phyloP scores from a whole-genome alignment of 2,113 vertebrate genomes.

The Dermatemys mawii region DNA sequence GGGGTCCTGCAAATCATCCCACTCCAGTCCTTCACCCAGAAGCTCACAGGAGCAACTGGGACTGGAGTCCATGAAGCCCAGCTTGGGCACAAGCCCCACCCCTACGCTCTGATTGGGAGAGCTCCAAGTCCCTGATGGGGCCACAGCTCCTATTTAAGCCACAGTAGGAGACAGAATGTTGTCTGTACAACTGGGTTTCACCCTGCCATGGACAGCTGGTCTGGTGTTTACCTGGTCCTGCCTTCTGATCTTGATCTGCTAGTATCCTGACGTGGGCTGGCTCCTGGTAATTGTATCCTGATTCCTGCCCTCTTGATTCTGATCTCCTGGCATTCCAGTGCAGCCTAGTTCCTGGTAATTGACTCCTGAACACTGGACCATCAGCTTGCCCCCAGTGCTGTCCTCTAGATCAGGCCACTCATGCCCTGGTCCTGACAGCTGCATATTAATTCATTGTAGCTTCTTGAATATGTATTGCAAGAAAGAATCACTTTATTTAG shows the following conservation, averaged over 20 bases:
- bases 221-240: not conserved
- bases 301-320: not conserved
- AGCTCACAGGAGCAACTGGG: not conserved
- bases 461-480: not conserved
- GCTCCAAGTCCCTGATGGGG: not conserved
- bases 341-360: not conserved
- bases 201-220: not conserved
- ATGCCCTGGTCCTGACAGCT: not conserved
- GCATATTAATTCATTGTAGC: not conserved
- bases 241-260: not conserved
- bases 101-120: not conserved
- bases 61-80: not conserved
- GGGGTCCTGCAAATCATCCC: not conserved
- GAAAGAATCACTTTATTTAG: slow-evolving; percentile 4
- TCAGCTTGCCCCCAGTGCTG: accelerated
- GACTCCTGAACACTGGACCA: not conserved
- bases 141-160: not conserved
- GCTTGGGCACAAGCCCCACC: not conserved
- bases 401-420: not conserved
- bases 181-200: not conserved
- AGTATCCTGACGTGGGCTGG: not conserved
- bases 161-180: not conserved
- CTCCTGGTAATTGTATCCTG: not conserved
- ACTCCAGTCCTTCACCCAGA: not conserved
- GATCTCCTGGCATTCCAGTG: not conserved